Evolutionary conservation across 2,113 vertebrate species (phyloP).

Genomic region (Reinhardtius hippoglossoides): DNA sequence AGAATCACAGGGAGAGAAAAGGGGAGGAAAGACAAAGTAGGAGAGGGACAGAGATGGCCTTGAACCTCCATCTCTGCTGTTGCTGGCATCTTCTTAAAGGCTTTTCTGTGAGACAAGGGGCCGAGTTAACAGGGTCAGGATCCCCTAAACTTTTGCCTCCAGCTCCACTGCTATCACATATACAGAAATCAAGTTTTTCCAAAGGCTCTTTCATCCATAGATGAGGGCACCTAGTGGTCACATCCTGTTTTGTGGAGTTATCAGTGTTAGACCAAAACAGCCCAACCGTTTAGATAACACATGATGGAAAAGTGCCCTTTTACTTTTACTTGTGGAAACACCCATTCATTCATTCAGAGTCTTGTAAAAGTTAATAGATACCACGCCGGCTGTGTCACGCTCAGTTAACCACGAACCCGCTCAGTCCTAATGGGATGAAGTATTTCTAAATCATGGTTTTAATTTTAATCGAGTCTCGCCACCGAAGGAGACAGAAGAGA

Average conservation of each 20-base stretch:
- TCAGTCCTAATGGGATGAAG: slow-evolving; percentile 38
- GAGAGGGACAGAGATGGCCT: slow-evolving; percentile 68
- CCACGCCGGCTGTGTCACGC: slow-evolving; percentile 18
- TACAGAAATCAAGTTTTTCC: slow-evolving; percentile 27
- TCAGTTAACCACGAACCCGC: slow-evolving; percentile 26
- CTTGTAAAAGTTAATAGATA: slow-evolving; percentile 57
- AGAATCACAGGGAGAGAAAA: slow-evolving; percentile 37
- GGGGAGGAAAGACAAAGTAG: slow-evolving; percentile 35
- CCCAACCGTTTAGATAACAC: slow-evolving; percentile 20
- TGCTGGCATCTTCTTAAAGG: slow-evolving; percentile 80
- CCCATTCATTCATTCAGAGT: slow-evolving; percentile 28
- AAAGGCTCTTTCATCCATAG: slow-evolving; percentile 43
- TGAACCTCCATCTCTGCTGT: slow-evolving; percentile 72
- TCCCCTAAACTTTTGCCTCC: slow-evolving; percentile 58
- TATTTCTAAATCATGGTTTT: slow-evolving; percentile 44
- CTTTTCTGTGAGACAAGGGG: slow-evolving; percentile 71
- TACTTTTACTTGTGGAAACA: slow-evolving; percentile 16
- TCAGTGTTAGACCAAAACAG: slow-evolving; percentile 33
- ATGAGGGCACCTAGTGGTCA: slow-evolving; percentile 35
- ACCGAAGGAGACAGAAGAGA: slow-evolving; percentile 9
- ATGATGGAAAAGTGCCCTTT: slow-evolving; percentile 18
- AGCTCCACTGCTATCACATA: slow-evolving; percentile 30
- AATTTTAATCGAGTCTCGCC: slow-evolving; percentile 43
- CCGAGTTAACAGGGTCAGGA: slow-evolving; percentile 56
- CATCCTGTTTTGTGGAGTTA: slow-evolving; percentile 39